phyloP scores from a whole-genome alignment of 2,888 invertebrate genomes.

The Catocala nupta region DNA sequence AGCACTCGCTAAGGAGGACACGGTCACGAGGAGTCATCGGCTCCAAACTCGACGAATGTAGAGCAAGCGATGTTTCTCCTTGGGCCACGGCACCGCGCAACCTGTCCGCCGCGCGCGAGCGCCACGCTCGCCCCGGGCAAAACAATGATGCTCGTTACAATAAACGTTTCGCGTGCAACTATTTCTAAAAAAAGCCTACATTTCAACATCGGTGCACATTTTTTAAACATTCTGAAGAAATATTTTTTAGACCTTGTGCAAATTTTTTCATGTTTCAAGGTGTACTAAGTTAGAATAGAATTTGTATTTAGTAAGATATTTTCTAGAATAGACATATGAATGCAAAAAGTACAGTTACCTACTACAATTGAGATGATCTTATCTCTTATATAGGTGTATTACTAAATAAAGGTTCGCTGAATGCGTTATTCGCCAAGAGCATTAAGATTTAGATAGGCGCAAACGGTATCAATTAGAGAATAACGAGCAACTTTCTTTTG shows the following conservation, averaged over 20 bases:
- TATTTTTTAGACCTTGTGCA: slow-evolving; percentile 30
- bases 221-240: slow-evolving; percentile 34
- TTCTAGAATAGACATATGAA: slow-evolving; percentile 36
- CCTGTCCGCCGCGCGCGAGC: slow-evolving; percentile 64
- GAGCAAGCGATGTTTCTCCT: slow-evolving; percentile 81
- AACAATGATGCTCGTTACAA: slow-evolving; percentile 57
- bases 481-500: slow-evolving; percentile 72
- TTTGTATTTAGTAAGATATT: slow-evolving; percentile 30
- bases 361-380: slow-evolving; percentile 33
- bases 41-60: slow-evolving; percentile 80
- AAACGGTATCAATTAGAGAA: slow-evolving; percentile 54
- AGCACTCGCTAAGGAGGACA: slow-evolving; percentile 82
- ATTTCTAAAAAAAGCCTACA: slow-evolving; percentile 42
- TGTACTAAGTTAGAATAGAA: slow-evolving; percentile 25
- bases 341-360: slow-evolving; percentile 28
- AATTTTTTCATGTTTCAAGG: slow-evolving; percentile 38
- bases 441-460: slow-evolving; percentile 50
- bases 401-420: slow-evolving; percentile 29
- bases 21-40: slow-evolving; percentile 85
- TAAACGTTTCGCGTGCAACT: slow-evolving; percentile 39
- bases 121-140: slow-evolving; percentile 67
- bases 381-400: slow-evolving; percentile 23
- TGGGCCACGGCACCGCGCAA: slow-evolving; percentile 65
- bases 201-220: slow-evolving; percentile 37
- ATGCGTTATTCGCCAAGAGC: slow-evolving; percentile 34